These are phyloP conservation scores for Echiichthys vipera DNA, from an alignment of 2,797 vertebrate genomes.

Conservation along the genomic window DNA sequence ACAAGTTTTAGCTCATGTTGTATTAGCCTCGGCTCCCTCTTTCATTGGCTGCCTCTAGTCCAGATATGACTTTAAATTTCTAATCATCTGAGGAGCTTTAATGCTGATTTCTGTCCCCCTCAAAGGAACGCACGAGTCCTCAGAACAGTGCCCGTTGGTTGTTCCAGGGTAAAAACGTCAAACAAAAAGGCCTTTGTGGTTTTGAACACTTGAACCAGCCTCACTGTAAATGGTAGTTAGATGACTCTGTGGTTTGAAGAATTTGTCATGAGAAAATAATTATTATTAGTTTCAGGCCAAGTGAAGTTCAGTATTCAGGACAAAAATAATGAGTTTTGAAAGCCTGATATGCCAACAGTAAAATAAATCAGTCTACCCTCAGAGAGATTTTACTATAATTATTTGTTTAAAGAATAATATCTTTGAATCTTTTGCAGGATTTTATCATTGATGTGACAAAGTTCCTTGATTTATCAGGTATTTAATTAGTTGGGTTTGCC, in stretches of 20 bases:
- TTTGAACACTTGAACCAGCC: constrained; percentile 28
- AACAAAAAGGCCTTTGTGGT: constrained; percentile 49
- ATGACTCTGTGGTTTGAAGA: constrained; percentile 23
- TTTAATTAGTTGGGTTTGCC: no score
- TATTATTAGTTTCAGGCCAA: constrained; percentile 14
- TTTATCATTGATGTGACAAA: not conserved
- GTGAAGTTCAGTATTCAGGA: constrained; percentile 1
- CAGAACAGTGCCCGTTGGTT: not conserved
- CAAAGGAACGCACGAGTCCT: not conserved
- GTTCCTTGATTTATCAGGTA: not conserved
- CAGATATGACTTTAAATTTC: constrained; percentile 32
- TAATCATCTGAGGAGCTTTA: constrained; percentile 6
- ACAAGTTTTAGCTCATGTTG: constrained; percentile 37
- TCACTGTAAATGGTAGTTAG: constrained; percentile 36
- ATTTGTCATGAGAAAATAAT: no score
- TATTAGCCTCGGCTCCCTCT: constrained; percentile 39
- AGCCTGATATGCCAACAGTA: constrained; percentile 6
- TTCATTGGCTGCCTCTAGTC: not conserved
- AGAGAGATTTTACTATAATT: not conserved
- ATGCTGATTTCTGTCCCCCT: no score
- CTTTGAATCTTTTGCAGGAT: no score
- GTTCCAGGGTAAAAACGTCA: not conserved
- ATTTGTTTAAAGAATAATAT: no score
- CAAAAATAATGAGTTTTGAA: constrained; percentile 26
- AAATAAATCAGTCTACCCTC: not conserved